Evolutionary conservation across 2,113 vertebrate genomes (phyloP).

Genomic region (Pitta sordida): DNA sequence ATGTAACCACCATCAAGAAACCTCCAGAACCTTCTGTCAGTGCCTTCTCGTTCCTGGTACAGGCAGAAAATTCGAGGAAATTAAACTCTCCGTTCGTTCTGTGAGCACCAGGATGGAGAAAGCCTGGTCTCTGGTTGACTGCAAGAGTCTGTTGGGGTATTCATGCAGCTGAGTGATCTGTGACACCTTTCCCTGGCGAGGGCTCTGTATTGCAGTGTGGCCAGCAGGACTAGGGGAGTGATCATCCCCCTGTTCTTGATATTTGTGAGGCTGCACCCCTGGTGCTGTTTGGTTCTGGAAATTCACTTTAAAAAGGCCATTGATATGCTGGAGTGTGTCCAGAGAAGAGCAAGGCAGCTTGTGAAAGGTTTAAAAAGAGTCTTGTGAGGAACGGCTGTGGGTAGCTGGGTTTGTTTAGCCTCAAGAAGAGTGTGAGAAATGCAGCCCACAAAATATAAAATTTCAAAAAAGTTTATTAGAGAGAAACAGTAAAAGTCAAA

Average conservation of each 20-base stretch:
- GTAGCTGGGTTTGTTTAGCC: background rate
- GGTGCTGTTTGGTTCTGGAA: background rate
- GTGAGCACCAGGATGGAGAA: rapidly evolving
- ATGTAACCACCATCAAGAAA: rapidly evolving
- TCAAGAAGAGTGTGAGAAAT: too few relatives aligned
- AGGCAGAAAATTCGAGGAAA: background rate
- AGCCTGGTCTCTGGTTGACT: rapidly evolving
- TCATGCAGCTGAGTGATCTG: rapidly evolving
- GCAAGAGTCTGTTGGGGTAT: background rate
- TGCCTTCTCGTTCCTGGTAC: background rate
- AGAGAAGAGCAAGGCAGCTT: background rate
- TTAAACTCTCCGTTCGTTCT: background rate
- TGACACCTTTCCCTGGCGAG: rapidly evolving
- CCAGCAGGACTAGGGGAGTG: background rate
- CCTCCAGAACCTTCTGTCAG: background rate
- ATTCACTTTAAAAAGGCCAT: background rate
- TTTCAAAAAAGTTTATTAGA: too few relatives aligned
- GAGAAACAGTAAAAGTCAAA: too few relatives aligned
- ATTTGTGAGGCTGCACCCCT: rapidly evolving
- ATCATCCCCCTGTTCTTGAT: background rate
- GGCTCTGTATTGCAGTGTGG: rapidly evolving
- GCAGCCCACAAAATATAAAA: too few relatives aligned
- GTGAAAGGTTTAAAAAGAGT: background rate
- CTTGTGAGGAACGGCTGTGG: background rate
- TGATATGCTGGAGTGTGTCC: background rate